phyloP scores from a whole-genome alignment of 2,113 vertebrate genomes.

The Chaenocephalus aceratus region DNA sequence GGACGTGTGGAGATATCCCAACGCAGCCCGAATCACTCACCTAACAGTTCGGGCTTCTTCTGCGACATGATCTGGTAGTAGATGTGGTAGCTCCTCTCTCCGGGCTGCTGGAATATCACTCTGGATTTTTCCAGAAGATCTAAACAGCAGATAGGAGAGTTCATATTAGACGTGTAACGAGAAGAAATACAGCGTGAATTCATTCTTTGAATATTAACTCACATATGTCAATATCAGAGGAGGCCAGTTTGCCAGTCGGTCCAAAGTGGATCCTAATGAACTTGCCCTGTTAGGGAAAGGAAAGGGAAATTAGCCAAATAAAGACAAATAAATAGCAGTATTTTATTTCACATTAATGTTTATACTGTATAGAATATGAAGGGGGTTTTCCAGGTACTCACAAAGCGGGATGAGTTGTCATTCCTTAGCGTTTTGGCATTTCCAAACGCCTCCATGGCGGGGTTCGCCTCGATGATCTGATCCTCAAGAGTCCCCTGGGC shows the following conservation, averaged over 20 bases:
- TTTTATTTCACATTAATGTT: background rate
- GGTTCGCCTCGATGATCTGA: slow-evolving; percentile 97
- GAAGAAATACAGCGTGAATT: background rate
- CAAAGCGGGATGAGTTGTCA: slow-evolving; percentile 95
- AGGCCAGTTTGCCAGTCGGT: slow-evolving; percentile 92
- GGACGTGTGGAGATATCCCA: background rate
- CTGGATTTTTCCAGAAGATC: slow-evolving; percentile 96
- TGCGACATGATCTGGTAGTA: slow-evolving; percentile 95
- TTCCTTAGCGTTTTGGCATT: slow-evolving; percentile 96
- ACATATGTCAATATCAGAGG: slow-evolving; percentile 94
- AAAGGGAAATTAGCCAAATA: background rate
- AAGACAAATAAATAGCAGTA: background rate
- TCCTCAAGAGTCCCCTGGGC: slow-evolving; percentile 94
- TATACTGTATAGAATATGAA: background rate
- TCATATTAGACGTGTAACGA: background rate
- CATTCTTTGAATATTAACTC: slow-evolving; percentile 72
- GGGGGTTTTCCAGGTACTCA: slow-evolving; percentile 78
- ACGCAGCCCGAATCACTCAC: slow-evolving; percentile 66
- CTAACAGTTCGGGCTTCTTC: slow-evolving; percentile 93
- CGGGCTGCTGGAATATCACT: slow-evolving; percentile 92
- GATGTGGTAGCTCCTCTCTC: slow-evolving; percentile 94
- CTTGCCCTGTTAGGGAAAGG: slow-evolving; percentile 86
- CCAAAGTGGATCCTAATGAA: slow-evolving; percentile 98
- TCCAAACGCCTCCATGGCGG: slow-evolving; percentile 96
- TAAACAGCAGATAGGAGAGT: slow-evolving; percentile 41